These are phyloP conservation scores for Stratiolaelaps scimitus DNA, from an alignment of 1,140 invertebrate genomes.

Conservation along the genomic window DNA sequence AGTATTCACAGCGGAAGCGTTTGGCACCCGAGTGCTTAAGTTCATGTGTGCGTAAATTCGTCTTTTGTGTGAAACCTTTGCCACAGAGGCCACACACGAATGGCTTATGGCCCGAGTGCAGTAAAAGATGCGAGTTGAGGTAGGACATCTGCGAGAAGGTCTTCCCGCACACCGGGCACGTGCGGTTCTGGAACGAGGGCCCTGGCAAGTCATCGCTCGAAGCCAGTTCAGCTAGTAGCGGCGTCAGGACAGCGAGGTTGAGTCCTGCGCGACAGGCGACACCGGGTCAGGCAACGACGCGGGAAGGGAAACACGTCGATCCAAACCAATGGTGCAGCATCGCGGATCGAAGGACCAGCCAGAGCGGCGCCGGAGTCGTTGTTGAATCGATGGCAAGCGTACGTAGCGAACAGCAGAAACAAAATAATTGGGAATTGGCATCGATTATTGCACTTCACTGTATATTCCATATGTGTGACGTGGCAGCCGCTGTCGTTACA, in stretches of 20 bases:
- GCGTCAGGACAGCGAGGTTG: constrained; percentile 16
- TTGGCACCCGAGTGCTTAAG: constrained; percentile 46
- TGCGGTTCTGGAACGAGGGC: constrained; percentile 17
- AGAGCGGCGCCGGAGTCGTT: too few relatives aligned
- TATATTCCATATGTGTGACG: too few relatives aligned
- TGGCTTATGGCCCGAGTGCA: constrained; percentile 40
- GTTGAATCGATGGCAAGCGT: too few relatives aligned
- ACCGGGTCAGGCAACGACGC: neutral
- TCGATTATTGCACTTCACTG: too few relatives aligned
- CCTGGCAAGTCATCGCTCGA: constrained; percentile 23
- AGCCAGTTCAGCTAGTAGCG: constrained; percentile 9
- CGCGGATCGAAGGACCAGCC: too few relatives aligned
- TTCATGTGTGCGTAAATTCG: constrained; percentile 47
- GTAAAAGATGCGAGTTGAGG: constrained; percentile 15
- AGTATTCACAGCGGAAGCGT: constrained; percentile 48
- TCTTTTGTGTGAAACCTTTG: constrained; percentile 50
- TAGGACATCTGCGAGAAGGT: constrained; percentile 26
- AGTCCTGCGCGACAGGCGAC: neutral
- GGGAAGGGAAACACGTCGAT: neutral
- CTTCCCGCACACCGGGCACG: constrained; percentile 17
- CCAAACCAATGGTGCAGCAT: neutral
- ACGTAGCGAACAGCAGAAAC: too few relatives aligned
- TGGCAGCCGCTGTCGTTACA: too few relatives aligned
- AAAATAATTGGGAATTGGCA: too few relatives aligned
- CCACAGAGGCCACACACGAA: constrained; percentile 49